Evolutionary conservation across 2,797 vertebrate species (phyloP).

Genomic region (Silurus lanzhouensis): DNA sequence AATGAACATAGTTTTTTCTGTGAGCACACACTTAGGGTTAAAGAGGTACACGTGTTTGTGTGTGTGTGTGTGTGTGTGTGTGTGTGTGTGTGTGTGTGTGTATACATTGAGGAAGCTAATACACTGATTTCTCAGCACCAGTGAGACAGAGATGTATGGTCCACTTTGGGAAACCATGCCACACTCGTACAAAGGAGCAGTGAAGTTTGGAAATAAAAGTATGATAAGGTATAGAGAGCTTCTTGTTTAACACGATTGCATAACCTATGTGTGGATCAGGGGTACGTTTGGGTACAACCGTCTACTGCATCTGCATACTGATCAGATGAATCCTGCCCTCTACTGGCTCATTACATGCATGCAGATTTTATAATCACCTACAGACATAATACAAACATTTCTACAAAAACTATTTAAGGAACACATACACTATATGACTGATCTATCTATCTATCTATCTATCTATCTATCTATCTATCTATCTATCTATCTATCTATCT

Average conservation of each 20-base stretch:
- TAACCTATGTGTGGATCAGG: neutral
- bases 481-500: no score
- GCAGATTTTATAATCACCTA: neutral
- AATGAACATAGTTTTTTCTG: constrained; percentile 10
- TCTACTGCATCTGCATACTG: constrained; percentile 6
- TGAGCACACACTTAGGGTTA: neutral
- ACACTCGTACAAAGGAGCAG: no score
- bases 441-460: no score
- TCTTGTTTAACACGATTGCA: neutral
- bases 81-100: no score
- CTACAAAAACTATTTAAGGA: no score
- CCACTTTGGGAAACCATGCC: no score
- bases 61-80: no score
- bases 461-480: no score
- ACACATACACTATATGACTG: no score
- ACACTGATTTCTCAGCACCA: neutral
- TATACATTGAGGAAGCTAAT: neutral
- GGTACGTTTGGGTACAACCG: no score
- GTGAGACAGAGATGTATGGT: neutral
- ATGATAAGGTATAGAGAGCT: neutral
- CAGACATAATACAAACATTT: neutral
- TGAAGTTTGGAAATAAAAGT: neutral
- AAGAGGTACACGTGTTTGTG: neutral
- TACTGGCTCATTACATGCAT: constrained; percentile 37
- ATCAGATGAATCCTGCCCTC: constrained; percentile 54